phyloP scores from a whole-genome alignment of 1,140 invertebrate species.

The Lutraria rhynchaena region DNA sequence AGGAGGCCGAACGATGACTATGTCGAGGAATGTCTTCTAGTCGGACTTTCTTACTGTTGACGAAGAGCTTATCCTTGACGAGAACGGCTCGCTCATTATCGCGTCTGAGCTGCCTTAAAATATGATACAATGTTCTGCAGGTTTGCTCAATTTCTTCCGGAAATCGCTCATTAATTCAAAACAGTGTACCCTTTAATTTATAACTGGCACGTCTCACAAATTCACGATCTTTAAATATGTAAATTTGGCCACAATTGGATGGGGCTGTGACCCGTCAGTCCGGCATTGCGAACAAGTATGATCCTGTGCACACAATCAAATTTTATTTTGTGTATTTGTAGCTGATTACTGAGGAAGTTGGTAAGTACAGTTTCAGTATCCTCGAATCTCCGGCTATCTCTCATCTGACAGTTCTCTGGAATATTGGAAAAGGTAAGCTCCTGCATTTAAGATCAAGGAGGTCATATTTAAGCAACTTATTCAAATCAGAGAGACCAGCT shows the following conservation, averaged over 20 bases:
- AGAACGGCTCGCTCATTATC: not conserved
- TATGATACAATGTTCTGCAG: not conserved
- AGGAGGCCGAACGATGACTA: not conserved
- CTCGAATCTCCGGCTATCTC: no score
- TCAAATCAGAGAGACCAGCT: no score
- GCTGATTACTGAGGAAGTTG: no score
- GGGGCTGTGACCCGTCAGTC: no score
- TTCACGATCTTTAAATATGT: not conserved
- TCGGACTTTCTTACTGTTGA: slow-evolving; percentile 1
- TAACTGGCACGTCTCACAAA: not conserved
- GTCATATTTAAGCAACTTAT: no score
- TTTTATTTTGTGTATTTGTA: no score
- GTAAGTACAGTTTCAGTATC: no score
- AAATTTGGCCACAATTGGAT: not conserved
- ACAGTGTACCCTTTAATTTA: not conserved
- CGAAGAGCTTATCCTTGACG: slow-evolving; percentile 6
- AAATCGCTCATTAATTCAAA: not conserved
- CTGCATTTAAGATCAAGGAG: no score
- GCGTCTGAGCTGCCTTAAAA: not conserved
- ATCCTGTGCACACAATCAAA: no score
- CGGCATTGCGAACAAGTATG: no score
- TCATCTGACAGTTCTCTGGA: no score
- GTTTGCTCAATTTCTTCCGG: slow-evolving; percentile 7
- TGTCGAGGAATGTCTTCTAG: not conserved
- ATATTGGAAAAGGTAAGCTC: no score